Evolutionary conservation across 2,113 vertebrate genomes (phyloP).

Genomic region (Tricholaema leucomelas): DNA sequence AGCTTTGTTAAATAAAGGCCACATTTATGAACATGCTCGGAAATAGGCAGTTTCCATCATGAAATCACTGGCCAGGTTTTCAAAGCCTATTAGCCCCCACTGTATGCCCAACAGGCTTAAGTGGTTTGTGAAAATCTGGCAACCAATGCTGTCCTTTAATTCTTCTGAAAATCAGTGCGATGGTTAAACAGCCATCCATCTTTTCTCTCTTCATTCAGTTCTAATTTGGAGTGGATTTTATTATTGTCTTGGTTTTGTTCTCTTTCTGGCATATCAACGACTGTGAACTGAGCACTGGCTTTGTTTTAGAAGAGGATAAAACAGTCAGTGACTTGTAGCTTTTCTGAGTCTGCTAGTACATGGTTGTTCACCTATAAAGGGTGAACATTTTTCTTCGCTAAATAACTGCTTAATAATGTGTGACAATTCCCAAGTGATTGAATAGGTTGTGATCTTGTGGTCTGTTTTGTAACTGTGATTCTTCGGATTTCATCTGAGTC

Average conservation of each 20-base stretch:
- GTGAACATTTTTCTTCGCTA: background rate
- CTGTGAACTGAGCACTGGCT: background rate
- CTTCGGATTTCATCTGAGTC: background rate
- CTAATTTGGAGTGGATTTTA: background rate
- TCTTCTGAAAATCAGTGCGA: background rate
- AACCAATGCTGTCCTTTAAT: background rate
- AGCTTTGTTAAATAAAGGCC: slow-evolving; percentile 4
- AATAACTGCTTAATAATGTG: background rate
- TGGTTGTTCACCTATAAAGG: background rate
- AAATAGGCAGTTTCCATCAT: background rate
- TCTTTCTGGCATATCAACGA: background rate
- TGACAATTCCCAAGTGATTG: background rate
- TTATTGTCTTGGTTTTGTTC: background rate
- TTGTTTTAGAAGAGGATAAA: background rate
- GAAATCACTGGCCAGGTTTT: background rate
- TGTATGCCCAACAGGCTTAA: background rate
- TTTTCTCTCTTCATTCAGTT: background rate
- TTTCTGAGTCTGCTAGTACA: background rate
- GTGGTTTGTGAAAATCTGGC: background rate
- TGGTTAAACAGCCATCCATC: background rate
- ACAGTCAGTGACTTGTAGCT: background rate
- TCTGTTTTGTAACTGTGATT: background rate
- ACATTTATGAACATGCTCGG: background rate
- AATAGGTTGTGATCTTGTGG: background rate
- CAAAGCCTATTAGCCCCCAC: background rate